Base-by-base conservation (phyloP, 2,797 vertebrate species). In the Tragelaphus eurycerus region DNA sequence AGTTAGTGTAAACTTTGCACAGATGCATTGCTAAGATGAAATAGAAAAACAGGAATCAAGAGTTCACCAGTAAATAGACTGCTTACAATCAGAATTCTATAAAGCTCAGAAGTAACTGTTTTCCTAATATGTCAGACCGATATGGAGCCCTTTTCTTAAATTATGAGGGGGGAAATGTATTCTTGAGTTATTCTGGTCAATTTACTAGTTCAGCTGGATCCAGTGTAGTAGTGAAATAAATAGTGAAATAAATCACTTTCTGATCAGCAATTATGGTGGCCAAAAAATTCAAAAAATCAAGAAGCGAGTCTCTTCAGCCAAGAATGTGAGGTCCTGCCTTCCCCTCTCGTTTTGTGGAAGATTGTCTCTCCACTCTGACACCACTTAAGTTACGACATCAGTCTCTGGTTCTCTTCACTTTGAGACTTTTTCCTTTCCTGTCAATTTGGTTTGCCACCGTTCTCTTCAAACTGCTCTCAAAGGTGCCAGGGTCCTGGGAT, bases 181-280 rank as follows among this genome's bases (percentile, higher is more conserved):
- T 54, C 14, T 19, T 92, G 55, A 87, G 21, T 95, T 96, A 93
- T 90, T 94, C 76, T 85, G 50, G 50, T 59, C 55, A 76, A 23
- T 15, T 83, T 60, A 90, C 43, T 93, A 78, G 92, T 93, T 85
- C 60, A 82, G 17, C 19, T 90, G 27, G 17, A 78, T 64, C 59
- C 57, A 83, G 48, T 86, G 16, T 62, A 89, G 54, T 19, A 96
- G 67, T 34, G 34, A 93, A 97, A 92, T 90, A 76, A 97, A 92
- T 23, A 57, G 55, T 60, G 59, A 60, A 60, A 91, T 92, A 71
- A 95, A 27, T 87, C 85, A 71, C n/a, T 94, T 93, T 91, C 50
- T 60, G 34, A 93, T 54, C 13, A 10, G 71, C 60, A 93, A 16
- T 85, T 76, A 55, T 4, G 9, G 8, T 85, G 27, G 16, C 52